phyloP scores from a whole-genome alignment of 1,140 invertebrate species.

The Ceratosolen solmsi region DNA sequence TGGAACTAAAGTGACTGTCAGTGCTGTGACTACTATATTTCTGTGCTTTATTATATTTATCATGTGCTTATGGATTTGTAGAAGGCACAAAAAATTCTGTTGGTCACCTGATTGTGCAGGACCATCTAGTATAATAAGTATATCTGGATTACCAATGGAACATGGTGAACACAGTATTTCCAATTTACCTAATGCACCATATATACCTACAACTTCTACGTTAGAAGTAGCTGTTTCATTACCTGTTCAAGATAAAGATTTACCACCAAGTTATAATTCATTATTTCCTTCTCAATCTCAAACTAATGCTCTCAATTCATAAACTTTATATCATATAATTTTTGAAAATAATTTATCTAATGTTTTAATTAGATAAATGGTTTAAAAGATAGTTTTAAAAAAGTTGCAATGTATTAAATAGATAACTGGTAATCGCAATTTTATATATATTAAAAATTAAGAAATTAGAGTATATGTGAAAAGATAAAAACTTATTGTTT shows the following conservation, averaged over 20 bases:
- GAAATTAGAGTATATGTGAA: slow-evolving; percentile 10
- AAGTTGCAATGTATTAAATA: not conserved
- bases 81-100: slow-evolving; percentile 65
- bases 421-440: too few relatives aligned
- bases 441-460: not conserved
- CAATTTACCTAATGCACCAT: slow-evolving; percentile 49
- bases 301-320: slow-evolving; percentile 29
- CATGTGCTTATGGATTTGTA: slow-evolving; percentile 68
- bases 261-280: slow-evolving; percentile 71
- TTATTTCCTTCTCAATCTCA: slow-evolving; percentile 62
- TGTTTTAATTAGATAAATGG: slow-evolving; percentile 66
- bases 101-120: slow-evolving; percentile 70
- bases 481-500: not conserved
- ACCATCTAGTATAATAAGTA: slow-evolving; percentile 52
- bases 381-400: slow-evolving; percentile 23
- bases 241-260: slow-evolving; percentile 66
- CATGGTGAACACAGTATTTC: slow-evolving; percentile 41
- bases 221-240: slow-evolving; percentile 63
- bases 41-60: slow-evolving; percentile 67
- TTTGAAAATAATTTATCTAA: slow-evolving; percentile 57
- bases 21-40: slow-evolving; percentile 67
- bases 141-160: slow-evolving; percentile 52
- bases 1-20: slow-evolving; percentile 68
- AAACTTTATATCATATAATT: slow-evolving; percentile 21
- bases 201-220: slow-evolving; percentile 65